These are phyloP conservation scores for Antheraea pernyi DNA, from an alignment of 1,140 invertebrate species.

Conservation along the genomic window DNA sequence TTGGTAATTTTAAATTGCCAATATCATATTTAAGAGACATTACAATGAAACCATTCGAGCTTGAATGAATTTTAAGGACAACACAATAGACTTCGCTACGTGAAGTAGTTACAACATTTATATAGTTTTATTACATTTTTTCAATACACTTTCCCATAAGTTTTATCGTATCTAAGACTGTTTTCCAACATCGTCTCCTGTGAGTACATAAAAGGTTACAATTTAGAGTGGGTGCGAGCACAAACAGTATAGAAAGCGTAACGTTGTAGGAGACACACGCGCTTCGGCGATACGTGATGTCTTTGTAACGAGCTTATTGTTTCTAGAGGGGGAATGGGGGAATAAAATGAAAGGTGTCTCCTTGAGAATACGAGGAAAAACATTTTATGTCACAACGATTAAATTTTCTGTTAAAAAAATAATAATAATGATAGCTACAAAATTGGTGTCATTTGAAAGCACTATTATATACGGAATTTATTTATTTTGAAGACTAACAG, in stretches of 20 bases:
- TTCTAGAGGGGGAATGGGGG: neutral
- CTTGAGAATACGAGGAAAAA: neutral
- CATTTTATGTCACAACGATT: neutral
- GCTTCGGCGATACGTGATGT: conserved; percentile 5
- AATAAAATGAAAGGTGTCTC: neutral
- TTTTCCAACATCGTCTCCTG: neutral
- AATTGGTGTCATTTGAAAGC: too few species aligned
- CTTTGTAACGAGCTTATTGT: conserved; percentile 10
- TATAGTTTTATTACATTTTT: neutral
- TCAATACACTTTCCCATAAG: neutral
- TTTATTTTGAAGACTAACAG: too few species aligned
- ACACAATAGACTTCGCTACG: too few species aligned
- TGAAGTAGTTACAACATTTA: too few species aligned
- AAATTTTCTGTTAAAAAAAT: neutral
- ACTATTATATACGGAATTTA: too few species aligned
- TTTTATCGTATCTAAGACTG: neutral
- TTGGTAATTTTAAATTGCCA: too few species aligned
- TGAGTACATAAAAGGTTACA: neutral
- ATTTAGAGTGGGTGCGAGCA: neutral
- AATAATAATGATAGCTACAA: neutral
- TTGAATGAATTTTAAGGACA: too few species aligned
- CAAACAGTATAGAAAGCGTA: conserved; percentile 1
- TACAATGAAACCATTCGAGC: too few species aligned
- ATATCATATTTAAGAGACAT: too few species aligned
- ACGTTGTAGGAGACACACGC: neutral